Base-by-base conservation (phyloP, 2,888 invertebrate genomes). In the Rosalia funebris region DNA sequence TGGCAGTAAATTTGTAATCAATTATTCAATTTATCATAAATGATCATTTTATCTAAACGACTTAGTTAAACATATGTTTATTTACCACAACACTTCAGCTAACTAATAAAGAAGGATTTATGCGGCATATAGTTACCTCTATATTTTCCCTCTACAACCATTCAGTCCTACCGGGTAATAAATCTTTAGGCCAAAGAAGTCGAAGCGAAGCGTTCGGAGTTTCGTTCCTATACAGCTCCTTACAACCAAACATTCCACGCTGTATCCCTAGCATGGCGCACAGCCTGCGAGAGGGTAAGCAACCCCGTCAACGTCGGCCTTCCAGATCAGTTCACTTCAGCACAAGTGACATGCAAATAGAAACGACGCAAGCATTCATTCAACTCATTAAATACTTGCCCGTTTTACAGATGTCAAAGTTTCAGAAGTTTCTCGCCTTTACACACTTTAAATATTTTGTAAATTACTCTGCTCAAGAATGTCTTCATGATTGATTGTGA, bases 341-440 rank as follows among this genome's bases (percentile, higher is more conserved):
- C 75, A 72, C 71, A 71, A 76, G 72, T 75, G 77, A 77, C 77
- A 77, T 75, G 77, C 77, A 77, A 79, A 79, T 77, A 77, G 77
- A 77, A 77, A 75, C 75, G 74, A 74, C 75, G 70, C 71, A 68
- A 69, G 71, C 75, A 74, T 75, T 76, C 75, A 73, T 74, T 75
- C 71, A 73, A 75, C 74, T 76, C 77, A 76, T 77, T 76, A 77
- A 76, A 75, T 75, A 72, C 59, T 59, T 54, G 44, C 71, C 71
- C 68, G 72, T 72, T 71, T 70, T 72, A 68, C 70, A 69, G 70
- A 70, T 70, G 72, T 72, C 72, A 71, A 72, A 70, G 65, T 68
- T 65, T 65, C 64, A 39, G 53, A 57, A 68, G 60, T 66, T 66
- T 62, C 63, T 67, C 69, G 66, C 67, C 66, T 68, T 68, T 57